phyloP scores from a whole-genome alignment of 2,797 vertebrate species.

The Apogon talboti region DNA sequence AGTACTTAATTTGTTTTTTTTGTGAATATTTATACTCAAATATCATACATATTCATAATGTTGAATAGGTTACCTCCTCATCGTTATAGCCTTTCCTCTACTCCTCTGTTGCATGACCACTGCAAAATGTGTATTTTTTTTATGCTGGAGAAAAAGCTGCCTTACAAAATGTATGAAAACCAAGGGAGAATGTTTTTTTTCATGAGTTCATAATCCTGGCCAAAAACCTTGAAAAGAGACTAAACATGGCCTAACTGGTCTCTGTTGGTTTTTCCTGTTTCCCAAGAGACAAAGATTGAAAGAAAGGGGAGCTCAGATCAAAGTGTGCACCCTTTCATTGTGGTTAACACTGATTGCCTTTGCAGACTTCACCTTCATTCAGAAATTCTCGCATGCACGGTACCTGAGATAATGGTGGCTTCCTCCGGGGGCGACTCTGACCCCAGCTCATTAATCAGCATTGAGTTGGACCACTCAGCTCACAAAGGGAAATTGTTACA shows the following conservation, averaged over 20 bases:
- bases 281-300: constrained; percentile 27
- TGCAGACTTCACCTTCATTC: constrained; percentile 70
- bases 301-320: constrained; percentile 51
- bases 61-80: neutral
- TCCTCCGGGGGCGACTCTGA: constrained; percentile 65
- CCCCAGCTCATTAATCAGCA: constrained; percentile 79
- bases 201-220: constrained; percentile 52
- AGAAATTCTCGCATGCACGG: constrained; percentile 56
- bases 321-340: constrained; percentile 64
- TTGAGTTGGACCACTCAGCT: constrained; percentile 64
- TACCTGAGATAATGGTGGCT: constrained; percentile 65
- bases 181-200: constrained; percentile 49
- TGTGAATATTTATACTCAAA: constrained; percentile 11
- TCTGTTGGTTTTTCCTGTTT: constrained; percentile 37
- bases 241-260: constrained; percentile 59
- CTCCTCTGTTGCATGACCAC: neutral
- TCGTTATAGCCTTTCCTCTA: neutral
- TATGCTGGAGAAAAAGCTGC: constrained; percentile 23
- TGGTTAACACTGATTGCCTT: constrained; percentile 79
- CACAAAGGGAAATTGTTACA: constrained; percentile 58
- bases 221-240: constrained; percentile 61
- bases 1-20: constrained; percentile 16
- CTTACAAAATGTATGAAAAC: constrained; percentile 26
- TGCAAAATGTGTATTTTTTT: neutral
- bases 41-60: constrained; percentile 1